Percentiles rank a stretch among this genome's conserved stretches.
Conservation (phyloP, 2,888 invertebrate species). For the Actias luna region DNA sequence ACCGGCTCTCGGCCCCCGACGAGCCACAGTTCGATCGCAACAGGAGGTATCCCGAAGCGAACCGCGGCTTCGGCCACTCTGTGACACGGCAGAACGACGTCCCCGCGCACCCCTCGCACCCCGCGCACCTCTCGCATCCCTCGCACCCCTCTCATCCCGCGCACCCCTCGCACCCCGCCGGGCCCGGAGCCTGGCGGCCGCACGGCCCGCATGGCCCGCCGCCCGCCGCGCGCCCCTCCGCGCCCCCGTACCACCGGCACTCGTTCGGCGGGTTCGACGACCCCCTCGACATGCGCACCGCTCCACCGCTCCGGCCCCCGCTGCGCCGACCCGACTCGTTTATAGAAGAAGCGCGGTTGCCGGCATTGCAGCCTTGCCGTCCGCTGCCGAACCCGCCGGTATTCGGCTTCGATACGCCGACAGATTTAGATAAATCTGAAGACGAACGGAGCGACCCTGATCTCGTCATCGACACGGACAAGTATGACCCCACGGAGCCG, state of each 20-base stretch:
- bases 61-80: slow-evolving; percentile 14
- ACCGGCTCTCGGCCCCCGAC: slow-evolving; percentile 42
- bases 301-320: slow-evolving; percentile 19
- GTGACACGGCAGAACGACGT: neutral
- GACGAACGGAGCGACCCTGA: slow-evolving; percentile 81
- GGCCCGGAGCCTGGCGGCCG: slow-evolving; percentile 46
- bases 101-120: neutral
- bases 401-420: slow-evolving; percentile 54
- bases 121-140: neutral
- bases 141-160: neutral
- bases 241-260: slow-evolving; percentile 37
- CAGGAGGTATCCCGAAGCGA: slow-evolving; percentile 26
- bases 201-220: slow-evolving; percentile 38
- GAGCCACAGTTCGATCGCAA: slow-evolving; percentile 40
- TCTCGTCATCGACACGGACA: slow-evolving; percentile 82
- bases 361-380: slow-evolving; percentile 32
- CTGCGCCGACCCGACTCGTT: slow-evolving; percentile 8
- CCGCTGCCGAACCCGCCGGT: slow-evolving; percentile 63
- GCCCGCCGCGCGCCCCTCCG: slow-evolving; percentile 18
- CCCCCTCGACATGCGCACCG: slow-evolving; percentile 65
- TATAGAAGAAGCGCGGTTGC: slow-evolving; percentile 17
- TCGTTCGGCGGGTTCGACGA: slow-evolving; percentile 62
- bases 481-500: slow-evolving; percentile 81
- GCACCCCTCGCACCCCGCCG: slow-evolving; percentile 17
- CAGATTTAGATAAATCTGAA: slow-evolving; percentile 66